Evolutionary conservation across 2,888 invertebrate genomes (phyloP).

Genomic region (Diarsia brunnea): DNA sequence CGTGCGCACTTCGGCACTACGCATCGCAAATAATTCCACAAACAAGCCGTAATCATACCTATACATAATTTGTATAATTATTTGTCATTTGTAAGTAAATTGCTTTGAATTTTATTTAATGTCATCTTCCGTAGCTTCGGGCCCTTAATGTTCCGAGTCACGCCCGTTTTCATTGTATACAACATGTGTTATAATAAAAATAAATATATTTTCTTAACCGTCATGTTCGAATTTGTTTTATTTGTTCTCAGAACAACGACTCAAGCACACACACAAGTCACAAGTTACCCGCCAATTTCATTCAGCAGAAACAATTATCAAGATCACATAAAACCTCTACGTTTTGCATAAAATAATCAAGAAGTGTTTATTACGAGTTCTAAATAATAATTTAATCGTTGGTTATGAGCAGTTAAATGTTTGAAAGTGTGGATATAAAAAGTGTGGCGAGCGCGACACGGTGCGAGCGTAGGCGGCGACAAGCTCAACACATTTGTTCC

Average conservation of each 20-base stretch:
- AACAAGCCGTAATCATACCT: constrained; percentile 75
- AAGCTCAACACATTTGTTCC: constrained; percentile 87
- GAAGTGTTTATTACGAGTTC: background rate
- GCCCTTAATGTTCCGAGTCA: constrained; percentile 63
- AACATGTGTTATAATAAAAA: constrained; percentile 39
- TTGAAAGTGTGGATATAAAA: constrained; percentile 60
- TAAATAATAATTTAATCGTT: constrained; percentile 53
- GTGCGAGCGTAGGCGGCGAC: constrained; percentile 82
- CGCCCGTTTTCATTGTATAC: constrained; percentile 40
- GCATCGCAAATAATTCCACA: constrained; percentile 77
- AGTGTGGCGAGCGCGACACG: constrained; percentile 66
- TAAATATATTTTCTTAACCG: constrained; percentile 18
- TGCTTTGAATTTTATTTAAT: constrained; percentile 74
- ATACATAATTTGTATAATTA: constrained; percentile 79
- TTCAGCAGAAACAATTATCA: background rate
- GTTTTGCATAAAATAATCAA: constrained; percentile 18
- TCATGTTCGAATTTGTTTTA: constrained; percentile 1
- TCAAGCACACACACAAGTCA: background rate
- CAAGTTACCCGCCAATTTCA: background rate
- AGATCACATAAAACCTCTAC: constrained; percentile 12
- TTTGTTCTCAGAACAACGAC: background rate
- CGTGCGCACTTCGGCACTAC: constrained; percentile 74
- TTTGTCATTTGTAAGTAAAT: constrained; percentile 75
- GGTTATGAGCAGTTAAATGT: constrained; percentile 27
- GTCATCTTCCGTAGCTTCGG: constrained; percentile 77